Conservation (phyloP, 2,797 vertebrate genomes). For the Catostomus latipinnis region DNA sequence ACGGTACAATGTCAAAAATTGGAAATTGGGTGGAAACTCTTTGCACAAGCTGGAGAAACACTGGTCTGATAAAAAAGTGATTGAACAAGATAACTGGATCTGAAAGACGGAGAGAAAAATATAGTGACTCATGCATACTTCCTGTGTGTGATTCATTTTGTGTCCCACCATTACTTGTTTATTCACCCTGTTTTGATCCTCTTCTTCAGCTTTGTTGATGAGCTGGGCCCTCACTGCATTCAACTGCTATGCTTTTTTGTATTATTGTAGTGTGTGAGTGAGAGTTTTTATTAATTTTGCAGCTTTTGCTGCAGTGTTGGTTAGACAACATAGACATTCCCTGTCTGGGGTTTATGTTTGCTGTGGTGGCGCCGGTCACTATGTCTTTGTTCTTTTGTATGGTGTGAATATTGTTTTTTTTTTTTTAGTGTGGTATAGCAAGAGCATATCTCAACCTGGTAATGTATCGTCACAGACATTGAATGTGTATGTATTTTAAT, state of each 20-base stretch:
- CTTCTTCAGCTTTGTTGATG: slow-evolving; percentile 21
- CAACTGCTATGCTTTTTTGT: slow-evolving; percentile 16
- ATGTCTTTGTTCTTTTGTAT: slow-evolving; percentile 51
- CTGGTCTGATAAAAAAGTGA: not conserved
- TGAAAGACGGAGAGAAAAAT: slow-evolving; percentile 1
- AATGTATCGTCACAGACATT: not conserved
- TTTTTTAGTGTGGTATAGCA: slow-evolving; percentile 18
- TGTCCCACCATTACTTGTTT: slow-evolving; percentile 25
- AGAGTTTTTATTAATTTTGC: slow-evolving; percentile 13
- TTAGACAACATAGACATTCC: not conserved
- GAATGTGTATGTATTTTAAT: slow-evolving; percentile 8
- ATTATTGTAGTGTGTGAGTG: slow-evolving; percentile 13
- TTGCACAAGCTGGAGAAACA: not conserved
- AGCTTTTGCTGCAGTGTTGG: not conserved
- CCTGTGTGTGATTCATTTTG: slow-evolving; percentile 33
- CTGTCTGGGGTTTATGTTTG: slow-evolving; percentile 39
- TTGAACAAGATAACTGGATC: not conserved
- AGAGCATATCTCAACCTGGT: slow-evolving; percentile 11
- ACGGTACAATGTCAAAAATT: not conserved
- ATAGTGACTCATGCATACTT: slow-evolving; percentile 1
- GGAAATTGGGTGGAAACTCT: not conserved
- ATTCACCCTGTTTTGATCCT: slow-evolving; percentile 25
- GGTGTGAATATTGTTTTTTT: slow-evolving; percentile 3
- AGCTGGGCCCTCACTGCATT: slow-evolving; percentile 13
- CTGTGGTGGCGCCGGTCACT: slow-evolving; percentile 8